Base-by-base conservation (phyloP, 1,140 invertebrate species). In the Pseudomyrmex gracilis region DNA sequence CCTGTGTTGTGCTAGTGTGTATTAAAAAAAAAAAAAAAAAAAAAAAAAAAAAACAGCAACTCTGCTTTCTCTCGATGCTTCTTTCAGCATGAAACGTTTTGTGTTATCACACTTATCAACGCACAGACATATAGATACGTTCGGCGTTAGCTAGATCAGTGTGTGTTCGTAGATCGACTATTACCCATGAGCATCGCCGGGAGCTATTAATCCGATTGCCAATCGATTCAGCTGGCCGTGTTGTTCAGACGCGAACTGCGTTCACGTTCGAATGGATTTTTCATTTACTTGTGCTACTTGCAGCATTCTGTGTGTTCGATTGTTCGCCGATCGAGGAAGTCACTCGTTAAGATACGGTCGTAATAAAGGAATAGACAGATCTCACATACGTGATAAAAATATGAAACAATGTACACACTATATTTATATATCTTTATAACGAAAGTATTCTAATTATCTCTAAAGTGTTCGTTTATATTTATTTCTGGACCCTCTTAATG, bases 181-280 rank as follows among this genome's bases (percentile, higher is more conserved):
- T 55, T 73, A 60, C 61, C 55, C 20, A 20, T 43, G 17, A 49
- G 51, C 17, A 66, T 15, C 45, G 24, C 57, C 34, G 12, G 20
- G n/a, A 15, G 66, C 86, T 88, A 88, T 87, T 87, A 88, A 87
- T 88, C 78, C 76, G 77, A 87, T 83, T 87, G 83, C 49, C 74
- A 87, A 88, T 88, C 86, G 87, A 85, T 87, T 85, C 76, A 57
- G 57, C 53, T 53, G 24, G 64, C 13, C 24, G 13, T 53, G 61
- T 55, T 70, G 47, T 61, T 67, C 73, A 73, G 71, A 78, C 13
- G 57, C 7, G 20, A 47, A 53, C 51, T 85, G 74, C 78, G 49
- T 87, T 73, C 49, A 60, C 34, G 47, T 68, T 74, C 45, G 24
- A 70, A 83, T 78, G 43, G 73, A 87, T 80, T 87, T 87, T 87